Conservation (phyloP, 2,797 vertebrate genomes). For the Tachyglossus aculeatus region DNA sequence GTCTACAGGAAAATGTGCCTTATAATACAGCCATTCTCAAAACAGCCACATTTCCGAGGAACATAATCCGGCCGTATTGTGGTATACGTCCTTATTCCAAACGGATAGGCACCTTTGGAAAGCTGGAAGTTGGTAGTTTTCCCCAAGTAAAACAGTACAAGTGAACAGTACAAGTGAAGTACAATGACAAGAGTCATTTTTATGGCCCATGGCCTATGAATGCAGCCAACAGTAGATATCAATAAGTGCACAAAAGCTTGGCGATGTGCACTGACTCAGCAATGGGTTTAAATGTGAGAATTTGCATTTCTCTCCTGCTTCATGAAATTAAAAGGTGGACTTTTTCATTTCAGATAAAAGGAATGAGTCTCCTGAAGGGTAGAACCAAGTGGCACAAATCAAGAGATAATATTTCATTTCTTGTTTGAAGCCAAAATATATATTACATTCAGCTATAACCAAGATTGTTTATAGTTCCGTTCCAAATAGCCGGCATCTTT, state of each 20-base stretch:
- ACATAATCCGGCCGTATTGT: too few relatives aligned
- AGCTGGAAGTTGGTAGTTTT: conserved; percentile 17
- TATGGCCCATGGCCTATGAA: conserved; percentile 76
- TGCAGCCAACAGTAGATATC: conserved; percentile 71
- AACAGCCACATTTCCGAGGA: too few relatives aligned
- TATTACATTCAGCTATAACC: not conserved
- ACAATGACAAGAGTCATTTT: conserved; percentile 74
- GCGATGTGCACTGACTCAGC: conserved; percentile 40
- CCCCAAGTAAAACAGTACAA: not conserved
- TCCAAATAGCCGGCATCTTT: not conserved
- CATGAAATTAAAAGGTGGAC: not conserved
- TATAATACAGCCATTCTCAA: too few relatives aligned
- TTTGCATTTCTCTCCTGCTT: conserved; percentile 61
- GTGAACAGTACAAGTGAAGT: not conserved
- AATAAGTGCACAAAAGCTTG: conserved; percentile 67
- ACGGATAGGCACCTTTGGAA: conserved; percentile 23
- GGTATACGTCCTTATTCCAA: not conserved
- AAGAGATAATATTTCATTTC: conserved; percentile 4
- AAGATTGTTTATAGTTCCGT: not conserved
- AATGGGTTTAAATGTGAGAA: conserved; percentile 68
- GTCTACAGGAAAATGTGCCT: too few relatives aligned
- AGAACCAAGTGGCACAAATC: not conserved
- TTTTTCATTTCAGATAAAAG: conserved; percentile 8
- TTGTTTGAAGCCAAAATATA: not conserved
- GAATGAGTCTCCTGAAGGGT: conserved; percentile 19